These are phyloP conservation scores for Urechis unicinctus DNA, from an alignment of 2,888 invertebrate genomes.

Conservation along the genomic window DNA sequence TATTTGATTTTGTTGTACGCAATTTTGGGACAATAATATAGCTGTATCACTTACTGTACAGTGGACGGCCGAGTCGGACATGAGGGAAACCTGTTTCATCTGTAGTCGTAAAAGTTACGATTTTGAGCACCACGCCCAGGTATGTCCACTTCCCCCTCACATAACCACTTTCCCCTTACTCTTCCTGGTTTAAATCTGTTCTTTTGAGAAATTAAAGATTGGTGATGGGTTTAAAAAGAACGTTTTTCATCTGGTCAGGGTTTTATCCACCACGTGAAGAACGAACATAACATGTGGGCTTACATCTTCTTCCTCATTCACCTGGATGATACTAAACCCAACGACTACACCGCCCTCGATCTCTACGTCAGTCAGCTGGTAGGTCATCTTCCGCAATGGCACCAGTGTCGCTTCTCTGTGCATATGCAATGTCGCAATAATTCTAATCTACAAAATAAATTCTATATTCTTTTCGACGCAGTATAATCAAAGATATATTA, in stretches of 20 bases:
- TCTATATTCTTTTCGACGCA: no score
- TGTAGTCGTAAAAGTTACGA: constrained; percentile 50
- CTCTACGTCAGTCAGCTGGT: constrained; percentile 46
- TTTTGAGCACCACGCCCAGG: constrained; percentile 49
- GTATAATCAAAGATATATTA: no score
- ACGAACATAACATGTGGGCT: constrained; percentile 51
- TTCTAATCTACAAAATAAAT: no score
- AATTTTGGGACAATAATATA: background rate
- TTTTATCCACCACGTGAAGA: constrained; percentile 47
- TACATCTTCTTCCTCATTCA: constrained; percentile 52
- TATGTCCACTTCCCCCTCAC: background rate
- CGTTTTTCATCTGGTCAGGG: constrained; percentile 27
- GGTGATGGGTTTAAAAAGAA: background rate
- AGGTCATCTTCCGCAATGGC: constrained; percentile 20
- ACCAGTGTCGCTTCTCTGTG: no score
- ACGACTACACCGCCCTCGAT: constrained; percentile 49
- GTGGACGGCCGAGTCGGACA: constrained; percentile 51
- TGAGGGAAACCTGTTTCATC: constrained; percentile 50
- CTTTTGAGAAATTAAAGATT: no score
- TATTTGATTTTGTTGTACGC: background rate
- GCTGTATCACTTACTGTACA: constrained; percentile 20
- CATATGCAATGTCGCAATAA: no score
- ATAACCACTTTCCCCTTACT: no score
- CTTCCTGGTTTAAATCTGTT: no score
- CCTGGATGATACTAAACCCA: constrained; percentile 48